Percentiles rank a stretch among this genome's conserved stretches.
Conservation (phyloP, 2,113 vertebrate species). For the Myiopsitta monachus region DNA sequence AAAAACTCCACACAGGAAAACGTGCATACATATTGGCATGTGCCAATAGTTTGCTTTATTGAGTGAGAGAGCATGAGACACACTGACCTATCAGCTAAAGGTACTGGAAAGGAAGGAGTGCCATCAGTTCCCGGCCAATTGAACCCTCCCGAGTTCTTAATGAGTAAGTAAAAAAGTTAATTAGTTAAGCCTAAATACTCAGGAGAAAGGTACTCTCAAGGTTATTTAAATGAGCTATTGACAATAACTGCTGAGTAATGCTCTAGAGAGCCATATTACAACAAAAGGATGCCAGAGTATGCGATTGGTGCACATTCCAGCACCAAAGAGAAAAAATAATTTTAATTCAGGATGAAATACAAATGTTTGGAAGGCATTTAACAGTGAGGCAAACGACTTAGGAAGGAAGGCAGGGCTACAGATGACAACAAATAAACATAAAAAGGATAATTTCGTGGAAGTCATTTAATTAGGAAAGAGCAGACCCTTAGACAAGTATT, state of each 20-base stretch:
- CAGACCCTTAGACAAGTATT: not conserved
- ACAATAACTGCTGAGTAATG: not conserved
- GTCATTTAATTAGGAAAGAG: not conserved
- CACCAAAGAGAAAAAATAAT: not conserved
- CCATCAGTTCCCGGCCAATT: not conserved
- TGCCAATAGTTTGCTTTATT: not conserved
- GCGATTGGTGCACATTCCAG: not conserved
- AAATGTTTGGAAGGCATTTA: not conserved
- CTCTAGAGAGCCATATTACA: not conserved
- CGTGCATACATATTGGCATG: no score
- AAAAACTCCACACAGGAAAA: not conserved
- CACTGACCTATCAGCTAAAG: not conserved
- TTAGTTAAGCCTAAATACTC: not conserved
- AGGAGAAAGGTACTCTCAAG: not conserved
- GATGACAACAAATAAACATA: not conserved
- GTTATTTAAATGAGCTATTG: not conserved
- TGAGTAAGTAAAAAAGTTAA: not conserved
- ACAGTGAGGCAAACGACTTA: not conserved
- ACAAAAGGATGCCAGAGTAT: not conserved
- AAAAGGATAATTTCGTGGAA: not conserved
- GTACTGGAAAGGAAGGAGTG: not conserved
- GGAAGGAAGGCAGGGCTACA: not conserved
- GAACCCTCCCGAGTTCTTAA: not conserved
- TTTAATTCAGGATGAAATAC: not conserved
- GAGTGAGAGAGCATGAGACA: not conserved